phyloP scores from a whole-genome alignment of 2,113 vertebrate genomes.

The Erythrolamprus reginae region DNA sequence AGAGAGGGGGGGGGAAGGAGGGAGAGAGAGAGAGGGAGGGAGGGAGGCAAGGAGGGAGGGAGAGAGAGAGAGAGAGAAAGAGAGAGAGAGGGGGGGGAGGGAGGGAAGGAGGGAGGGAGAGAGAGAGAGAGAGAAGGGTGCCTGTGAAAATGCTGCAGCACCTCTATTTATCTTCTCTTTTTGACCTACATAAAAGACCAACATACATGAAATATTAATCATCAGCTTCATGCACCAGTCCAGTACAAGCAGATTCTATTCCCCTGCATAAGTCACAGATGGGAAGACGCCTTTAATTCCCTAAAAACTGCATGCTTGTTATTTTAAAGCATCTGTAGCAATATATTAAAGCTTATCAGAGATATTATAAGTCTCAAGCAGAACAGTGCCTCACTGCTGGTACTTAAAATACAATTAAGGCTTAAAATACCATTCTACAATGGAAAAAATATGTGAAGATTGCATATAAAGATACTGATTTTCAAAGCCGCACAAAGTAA shows the following conservation, averaged over 20 bases:
- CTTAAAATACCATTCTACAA: not conserved
- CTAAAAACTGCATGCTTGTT: not conserved
- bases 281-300: not conserved
- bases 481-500: not conserved
- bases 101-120: constrained; percentile 39
- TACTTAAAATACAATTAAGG: not conserved
- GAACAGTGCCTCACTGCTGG: not conserved
- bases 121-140: constrained; percentile 42
- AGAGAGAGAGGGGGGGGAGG: constrained; percentile 44
- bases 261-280: not conserved
- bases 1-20: too few species aligned
- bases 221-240: constrained; percentile 15
- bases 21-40: constrained; percentile 42
- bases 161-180: constrained; percentile 49
- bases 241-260: constrained; percentile 18
- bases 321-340: not conserved
- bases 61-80: constrained; percentile 41
- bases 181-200: constrained; percentile 47
- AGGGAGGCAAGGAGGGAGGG: too few species aligned
- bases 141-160: constrained; percentile 34
- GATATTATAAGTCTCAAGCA: not conserved
- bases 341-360: not conserved
- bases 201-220: constrained; percentile 30
- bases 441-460: not conserved
- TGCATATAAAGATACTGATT: not conserved